phyloP scores from a whole-genome alignment of 1,140 invertebrate genomes.

The Onthophagus taurus region DNA sequence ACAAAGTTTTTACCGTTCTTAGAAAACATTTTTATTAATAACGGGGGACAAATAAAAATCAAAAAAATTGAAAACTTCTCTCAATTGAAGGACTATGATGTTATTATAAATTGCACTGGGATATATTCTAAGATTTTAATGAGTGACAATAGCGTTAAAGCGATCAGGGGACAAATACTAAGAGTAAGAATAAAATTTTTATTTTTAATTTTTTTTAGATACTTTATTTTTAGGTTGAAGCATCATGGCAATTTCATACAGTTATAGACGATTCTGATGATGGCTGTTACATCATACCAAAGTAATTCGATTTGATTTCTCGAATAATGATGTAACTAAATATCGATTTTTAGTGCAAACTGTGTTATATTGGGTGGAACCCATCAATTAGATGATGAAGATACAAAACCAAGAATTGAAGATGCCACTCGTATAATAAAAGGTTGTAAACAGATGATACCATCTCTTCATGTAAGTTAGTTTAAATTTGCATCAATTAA shows the following conservation, averaged over 20 bases:
- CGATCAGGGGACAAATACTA: slow-evolving; percentile 60
- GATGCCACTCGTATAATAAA: slow-evolving; percentile 54
- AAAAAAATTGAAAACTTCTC: slow-evolving; percentile 44
- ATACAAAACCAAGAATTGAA: slow-evolving; percentile 39
- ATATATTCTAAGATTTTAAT: slow-evolving; percentile 48
- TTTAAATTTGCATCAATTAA: neutral
- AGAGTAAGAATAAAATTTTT: slow-evolving; percentile 45
- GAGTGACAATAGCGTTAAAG: slow-evolving; percentile 45
- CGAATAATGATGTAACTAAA: neutral
- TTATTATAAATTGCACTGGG: slow-evolving; percentile 67
- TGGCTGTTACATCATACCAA: slow-evolving; percentile 64
- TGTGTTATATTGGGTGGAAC: slow-evolving; percentile 65
- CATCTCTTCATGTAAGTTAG: slow-evolving; percentile 47
- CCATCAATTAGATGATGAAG: slow-evolving; percentile 55
- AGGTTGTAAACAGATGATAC: slow-evolving; percentile 51
- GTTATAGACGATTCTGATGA: slow-evolving; percentile 46
- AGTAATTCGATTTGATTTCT: slow-evolving; percentile 42
- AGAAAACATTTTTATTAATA: slow-evolving; percentile 44
- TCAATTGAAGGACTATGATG: slow-evolving; percentile 47
- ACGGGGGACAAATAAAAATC: slow-evolving; percentile 45
- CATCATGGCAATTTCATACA: slow-evolving; percentile 51
- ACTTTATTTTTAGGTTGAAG: slow-evolving; percentile 42
- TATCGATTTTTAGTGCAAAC: slow-evolving; percentile 45
- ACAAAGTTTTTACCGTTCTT: slow-evolving; percentile 50
- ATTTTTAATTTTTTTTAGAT: neutral